Percentiles rank a stretch among this genome's conserved stretches.
These are phyloP conservation scores for rabbit (Oryctolagus cuniculus) DNA, from an alignment of 2,113 vertebrate genomes.

Conservation along the genomic window mOryCun1.1 NC_091433.1:188888501-188889000, in stretches of 20 bases:
- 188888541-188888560: background rate
- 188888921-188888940: background rate
- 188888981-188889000: background rate
- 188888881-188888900: background rate
- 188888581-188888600: accelerated
- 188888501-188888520: accelerated
- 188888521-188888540: no score
- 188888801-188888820: background rate
- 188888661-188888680: background rate
- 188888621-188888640: background rate
- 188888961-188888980: background rate
- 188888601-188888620: no score
- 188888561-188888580: accelerated
- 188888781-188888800: background rate
- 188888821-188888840: background rate
- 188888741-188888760: background rate
- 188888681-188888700: background rate
- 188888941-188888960: background rate
- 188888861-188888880: background rate
- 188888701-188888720: background rate
- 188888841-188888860: background rate
- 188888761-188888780: background rate
- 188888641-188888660: accelerated
- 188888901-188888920: background rate
- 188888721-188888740: background rate